These are phyloP conservation scores for Tetramorium parvispinum DNA, from an alignment of 1,140 invertebrate species.

Conservation along the genomic window DNA sequence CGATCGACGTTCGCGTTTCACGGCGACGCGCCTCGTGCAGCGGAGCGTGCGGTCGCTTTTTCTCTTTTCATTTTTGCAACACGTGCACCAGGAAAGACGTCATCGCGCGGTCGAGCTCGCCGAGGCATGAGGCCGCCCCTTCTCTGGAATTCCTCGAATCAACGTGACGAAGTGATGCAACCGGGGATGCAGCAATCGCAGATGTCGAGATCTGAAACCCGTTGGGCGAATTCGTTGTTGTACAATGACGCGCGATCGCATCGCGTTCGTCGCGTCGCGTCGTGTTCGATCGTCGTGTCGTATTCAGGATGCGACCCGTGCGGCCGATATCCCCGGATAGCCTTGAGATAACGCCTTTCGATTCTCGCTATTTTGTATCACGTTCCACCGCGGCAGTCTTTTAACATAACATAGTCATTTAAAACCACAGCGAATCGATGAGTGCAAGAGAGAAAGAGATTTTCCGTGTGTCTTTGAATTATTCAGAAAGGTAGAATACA, in stretches of 20 bases:
- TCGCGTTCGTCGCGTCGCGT: not conserved
- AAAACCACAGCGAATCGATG: not conserved
- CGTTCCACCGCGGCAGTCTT: not conserved
- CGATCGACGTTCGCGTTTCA: not conserved
- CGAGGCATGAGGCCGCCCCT: not conserved
- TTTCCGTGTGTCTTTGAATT: not conserved
- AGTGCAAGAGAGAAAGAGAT: not conserved
- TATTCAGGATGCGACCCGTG: conserved; percentile 16
- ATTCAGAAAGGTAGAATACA: not conserved
- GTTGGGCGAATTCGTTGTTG: conserved; percentile 1
- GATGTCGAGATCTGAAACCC: conserved; percentile 10
- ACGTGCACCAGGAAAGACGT: conserved; percentile 28
- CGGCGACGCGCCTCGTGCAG: not conserved
- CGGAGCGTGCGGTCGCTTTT: not conserved
- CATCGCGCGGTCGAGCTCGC: conserved; percentile 5
- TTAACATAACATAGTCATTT: not conserved
- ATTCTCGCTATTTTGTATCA: not conserved
- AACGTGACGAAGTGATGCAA: not conserved
- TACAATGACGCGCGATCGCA: not conserved
- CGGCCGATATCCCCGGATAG: not conserved
- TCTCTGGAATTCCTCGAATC: conserved; percentile 6
- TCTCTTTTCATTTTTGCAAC: conserved; percentile 22
- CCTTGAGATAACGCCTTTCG: conserved; percentile 7
- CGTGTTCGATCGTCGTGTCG: conserved; percentile 1
- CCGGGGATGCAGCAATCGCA: not conserved